phyloP scores from a whole-genome alignment of 92 coral and sea anemone species.

The Parazoanthus darwini region DNA sequence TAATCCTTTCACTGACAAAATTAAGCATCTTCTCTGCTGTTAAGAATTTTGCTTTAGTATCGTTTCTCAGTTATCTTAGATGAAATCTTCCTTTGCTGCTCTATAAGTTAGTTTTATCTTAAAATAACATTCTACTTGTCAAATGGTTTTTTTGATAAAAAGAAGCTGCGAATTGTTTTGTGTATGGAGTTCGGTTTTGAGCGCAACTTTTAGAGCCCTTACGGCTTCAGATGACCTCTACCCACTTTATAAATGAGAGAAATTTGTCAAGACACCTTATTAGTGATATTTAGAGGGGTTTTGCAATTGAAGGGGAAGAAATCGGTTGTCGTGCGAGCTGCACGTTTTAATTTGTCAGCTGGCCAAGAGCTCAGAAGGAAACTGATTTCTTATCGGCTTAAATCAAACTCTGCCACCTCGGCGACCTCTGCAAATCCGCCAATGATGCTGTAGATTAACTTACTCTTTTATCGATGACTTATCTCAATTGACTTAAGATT shows the following conservation, averaged over 20 bases:
- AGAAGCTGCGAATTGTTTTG: background rate
- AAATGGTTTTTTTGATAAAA: background rate
- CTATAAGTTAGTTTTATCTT: background rate
- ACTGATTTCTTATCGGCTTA: background rate
- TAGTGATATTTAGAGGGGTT: constrained; percentile 12
- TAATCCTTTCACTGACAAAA: background rate
- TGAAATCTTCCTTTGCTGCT: background rate
- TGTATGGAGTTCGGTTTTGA: background rate
- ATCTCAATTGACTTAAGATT: background rate
- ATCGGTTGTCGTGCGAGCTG: background rate
- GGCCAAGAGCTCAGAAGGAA: background rate
- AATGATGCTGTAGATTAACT: constrained; percentile 4
- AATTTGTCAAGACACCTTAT: constrained; percentile 16
- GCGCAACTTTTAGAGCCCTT: background rate
- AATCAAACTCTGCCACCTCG: background rate
- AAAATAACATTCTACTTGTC: background rate
- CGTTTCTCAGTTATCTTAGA: background rate
- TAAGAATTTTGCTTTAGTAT: background rate
- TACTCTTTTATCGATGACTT: constrained; percentile 2
- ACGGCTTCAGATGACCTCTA: background rate
- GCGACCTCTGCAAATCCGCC: background rate
- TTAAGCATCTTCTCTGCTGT: background rate
- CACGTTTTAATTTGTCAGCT: constrained; percentile 12
- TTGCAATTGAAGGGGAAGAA: background rate
- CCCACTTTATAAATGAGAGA: background rate